Evolutionary conservation across 2,888 invertebrate species (phyloP).

Genomic region (Leptinotarsa rubiginosa): DNA sequence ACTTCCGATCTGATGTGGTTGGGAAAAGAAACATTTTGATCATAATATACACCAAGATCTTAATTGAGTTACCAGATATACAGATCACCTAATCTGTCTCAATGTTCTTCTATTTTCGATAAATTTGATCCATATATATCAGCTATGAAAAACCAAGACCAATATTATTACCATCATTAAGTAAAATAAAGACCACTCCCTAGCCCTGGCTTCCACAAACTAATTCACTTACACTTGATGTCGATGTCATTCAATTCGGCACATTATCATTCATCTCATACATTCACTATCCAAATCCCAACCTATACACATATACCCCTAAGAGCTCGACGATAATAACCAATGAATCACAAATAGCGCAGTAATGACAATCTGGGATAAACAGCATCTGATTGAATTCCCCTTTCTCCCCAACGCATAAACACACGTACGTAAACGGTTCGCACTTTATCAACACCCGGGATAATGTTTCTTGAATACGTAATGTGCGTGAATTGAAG

Average conservation of each 20-base stretch:
- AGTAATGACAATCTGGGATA: slow-evolving; percentile 61
- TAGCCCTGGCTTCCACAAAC: no score
- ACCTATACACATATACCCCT: slow-evolving; percentile 27
- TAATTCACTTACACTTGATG: no score
- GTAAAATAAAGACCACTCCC: no score
- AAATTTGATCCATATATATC: no score
- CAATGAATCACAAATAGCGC: slow-evolving; percentile 62
- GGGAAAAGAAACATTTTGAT: no score
- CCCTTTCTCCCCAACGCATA: slow-evolving; percentile 49
- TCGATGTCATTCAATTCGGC: not conserved
- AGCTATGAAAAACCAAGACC: no score
- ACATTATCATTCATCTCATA: slow-evolving; percentile 28
- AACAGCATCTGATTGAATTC: slow-evolving; percentile 62
- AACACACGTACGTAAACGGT: slow-evolving; percentile 23
- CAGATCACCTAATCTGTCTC: no score
- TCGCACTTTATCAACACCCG: slow-evolving; percentile 18
- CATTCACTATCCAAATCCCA: slow-evolving; percentile 9
- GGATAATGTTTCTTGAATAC: slow-evolving; percentile 20
- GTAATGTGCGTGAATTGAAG: slow-evolving; percentile 7
- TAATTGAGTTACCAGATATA: no score
- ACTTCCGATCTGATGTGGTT: no score
- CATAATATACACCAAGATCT: no score
- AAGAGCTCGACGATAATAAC: slow-evolving; percentile 47
- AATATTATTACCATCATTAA: no score
- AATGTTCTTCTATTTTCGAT: no score